Conservation (phyloP, 2,113 vertebrate species). For the Proterorhinus semilunaris region DNA sequence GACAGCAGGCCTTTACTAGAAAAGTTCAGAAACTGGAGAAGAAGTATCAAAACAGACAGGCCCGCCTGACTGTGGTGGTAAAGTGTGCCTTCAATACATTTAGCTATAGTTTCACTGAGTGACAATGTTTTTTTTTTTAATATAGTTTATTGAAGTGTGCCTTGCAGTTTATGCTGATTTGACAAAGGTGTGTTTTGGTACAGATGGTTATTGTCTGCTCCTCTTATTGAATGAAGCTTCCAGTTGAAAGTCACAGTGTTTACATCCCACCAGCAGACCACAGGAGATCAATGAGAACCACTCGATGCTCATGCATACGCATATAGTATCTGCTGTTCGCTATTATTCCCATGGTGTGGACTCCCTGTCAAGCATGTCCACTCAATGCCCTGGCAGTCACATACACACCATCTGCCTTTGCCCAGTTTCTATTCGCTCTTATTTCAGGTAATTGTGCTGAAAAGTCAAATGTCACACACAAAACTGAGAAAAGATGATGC, state of each 20-base stretch:
- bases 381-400: constrained; percentile 29
- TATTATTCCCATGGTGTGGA: constrained; percentile 54
- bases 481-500: constrained; percentile 3
- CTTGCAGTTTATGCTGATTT: constrained; percentile 30
- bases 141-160: not conserved
- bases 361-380: constrained; percentile 26
- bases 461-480: not conserved
- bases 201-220: constrained; percentile 38
- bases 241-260: constrained; percentile 72
- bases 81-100: too few relatives aligned
- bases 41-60: constrained; percentile 48
- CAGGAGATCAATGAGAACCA: constrained; percentile 68
- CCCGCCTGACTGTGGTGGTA: constrained; percentile 11
- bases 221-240: constrained; percentile 64
- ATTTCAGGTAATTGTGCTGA: not conserved
- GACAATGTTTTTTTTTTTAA: not conserved
- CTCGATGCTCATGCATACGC: constrained; percentile 77
- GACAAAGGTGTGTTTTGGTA: constrained; percentile 39
- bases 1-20: constrained; percentile 58
- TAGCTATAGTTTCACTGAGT: too few relatives aligned
- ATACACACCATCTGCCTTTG: constrained; percentile 27
- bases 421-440: not conserved
- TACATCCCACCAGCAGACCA: constrained; percentile 65
- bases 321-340: constrained; percentile 56
- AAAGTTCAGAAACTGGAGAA: constrained; percentile 53